These are phyloP conservation scores for Gibbula magus DNA, from an alignment of 2,888 invertebrate species.

Conservation along the genomic window DNA sequence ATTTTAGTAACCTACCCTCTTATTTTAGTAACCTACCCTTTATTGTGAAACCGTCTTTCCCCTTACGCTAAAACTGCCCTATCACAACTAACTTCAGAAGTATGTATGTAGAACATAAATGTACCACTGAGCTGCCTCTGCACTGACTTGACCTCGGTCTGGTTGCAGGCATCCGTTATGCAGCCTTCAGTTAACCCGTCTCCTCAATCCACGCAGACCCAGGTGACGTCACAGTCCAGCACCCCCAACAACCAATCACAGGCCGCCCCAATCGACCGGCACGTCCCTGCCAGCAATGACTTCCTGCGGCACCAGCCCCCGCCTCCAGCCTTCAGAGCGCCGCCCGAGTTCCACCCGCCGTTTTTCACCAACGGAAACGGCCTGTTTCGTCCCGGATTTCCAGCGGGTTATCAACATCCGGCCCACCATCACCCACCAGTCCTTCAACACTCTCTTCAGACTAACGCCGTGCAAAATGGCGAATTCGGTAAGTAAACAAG, in stretches of 20 bases:
- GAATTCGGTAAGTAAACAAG: constrained; percentile 45
- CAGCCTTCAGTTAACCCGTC: constrained; percentile 36
- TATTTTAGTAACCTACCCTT: no score
- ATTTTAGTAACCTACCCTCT: no score
- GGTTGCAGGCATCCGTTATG: constrained; percentile 23
- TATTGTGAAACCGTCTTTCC: no score
- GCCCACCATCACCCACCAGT: constrained; percentile 70
- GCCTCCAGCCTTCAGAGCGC: constrained; percentile 66
- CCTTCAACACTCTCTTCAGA: constrained; percentile 61
- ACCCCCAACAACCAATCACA: constrained; percentile 37
- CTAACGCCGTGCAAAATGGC: constrained; percentile 68
- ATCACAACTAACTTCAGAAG: no score
- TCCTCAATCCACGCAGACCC: constrained; percentile 41
- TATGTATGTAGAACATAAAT: no score
- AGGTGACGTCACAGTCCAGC: constrained; percentile 34
- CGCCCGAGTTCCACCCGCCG: constrained; percentile 71
- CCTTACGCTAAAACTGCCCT: no score
- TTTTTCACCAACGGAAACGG: constrained; percentile 73
- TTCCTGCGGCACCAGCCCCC: constrained; percentile 67
- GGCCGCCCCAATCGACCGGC: constrained; percentile 26
- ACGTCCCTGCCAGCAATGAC: constrained; percentile 52
- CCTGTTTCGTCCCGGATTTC: constrained; percentile 72
- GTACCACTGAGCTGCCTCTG: no score
- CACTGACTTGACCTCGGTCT: background rate
- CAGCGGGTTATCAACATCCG: constrained; percentile 68